phyloP scores from a whole-genome alignment of 2,888 invertebrate genomes.

The Epinotia ramella region DNA sequence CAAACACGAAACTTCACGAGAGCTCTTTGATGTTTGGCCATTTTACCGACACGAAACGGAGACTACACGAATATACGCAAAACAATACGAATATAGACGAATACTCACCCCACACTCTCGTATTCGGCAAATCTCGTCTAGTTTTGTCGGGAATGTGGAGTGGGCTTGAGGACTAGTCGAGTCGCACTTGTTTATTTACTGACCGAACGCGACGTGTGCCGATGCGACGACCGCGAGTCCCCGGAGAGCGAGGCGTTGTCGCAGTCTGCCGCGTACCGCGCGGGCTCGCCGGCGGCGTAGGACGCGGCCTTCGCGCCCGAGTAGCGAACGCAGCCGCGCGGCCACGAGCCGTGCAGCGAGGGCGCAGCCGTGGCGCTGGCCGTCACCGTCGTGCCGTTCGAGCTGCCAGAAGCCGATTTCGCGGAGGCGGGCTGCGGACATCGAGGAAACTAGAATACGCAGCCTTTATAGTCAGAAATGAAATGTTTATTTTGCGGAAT shows the following conservation, averaged over 20 bases:
- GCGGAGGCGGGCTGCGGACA: constrained; percentile 67
- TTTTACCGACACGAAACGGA: too few species aligned
- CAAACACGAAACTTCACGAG: too few species aligned
- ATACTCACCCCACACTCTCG: too few species aligned
- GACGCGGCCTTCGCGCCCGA: constrained; percentile 47
- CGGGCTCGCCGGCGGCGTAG: constrained; percentile 45
- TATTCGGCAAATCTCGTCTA: too few species aligned
- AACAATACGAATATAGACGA: too few species aligned
- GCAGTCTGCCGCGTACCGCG: constrained; percentile 58
- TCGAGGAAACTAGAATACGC: neutral
- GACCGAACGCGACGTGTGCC: constrained; percentile 61
- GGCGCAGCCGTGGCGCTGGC: constrained; percentile 59
- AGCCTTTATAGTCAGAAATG: too few species aligned
- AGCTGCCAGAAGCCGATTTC: constrained; percentile 72
- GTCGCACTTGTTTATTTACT: constrained; percentile 18
- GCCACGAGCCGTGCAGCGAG: constrained; percentile 54
- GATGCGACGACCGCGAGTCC: constrained; percentile 87
- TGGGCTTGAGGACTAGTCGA: too few species aligned
- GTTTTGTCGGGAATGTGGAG: too few species aligned
- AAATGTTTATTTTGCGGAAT: too few species aligned
- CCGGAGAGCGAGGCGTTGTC: constrained; percentile 88
- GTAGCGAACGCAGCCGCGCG: constrained; percentile 55
- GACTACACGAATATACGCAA: too few species aligned
- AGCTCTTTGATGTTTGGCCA: too few species aligned
- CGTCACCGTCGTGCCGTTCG: constrained; percentile 69